A percentile compares a stretch with the other conserved stretches of the same genome.
Evolutionary conservation across 2,113 vertebrate genomes (phyloP).

Genomic region (Pelodiscus sinensis): DNA sequence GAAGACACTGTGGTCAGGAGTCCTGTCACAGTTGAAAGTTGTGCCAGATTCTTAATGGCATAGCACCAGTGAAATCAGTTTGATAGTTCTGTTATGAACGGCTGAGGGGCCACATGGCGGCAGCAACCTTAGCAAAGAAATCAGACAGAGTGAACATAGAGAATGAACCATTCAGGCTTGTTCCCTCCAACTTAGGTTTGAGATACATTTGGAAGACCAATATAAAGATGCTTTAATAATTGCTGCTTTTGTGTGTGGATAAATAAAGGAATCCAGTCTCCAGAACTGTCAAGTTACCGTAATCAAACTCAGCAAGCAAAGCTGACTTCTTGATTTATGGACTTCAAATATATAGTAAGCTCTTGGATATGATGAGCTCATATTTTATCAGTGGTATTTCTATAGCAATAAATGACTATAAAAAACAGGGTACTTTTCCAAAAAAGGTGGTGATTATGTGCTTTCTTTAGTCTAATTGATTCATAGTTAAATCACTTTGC

Average conservation of each 20-base stretch:
- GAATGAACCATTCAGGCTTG: background rate
- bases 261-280: conserved; percentile 6
- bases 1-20: background rate
- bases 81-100: background rate
- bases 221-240: background rate
- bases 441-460: background rate
- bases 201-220: background rate
- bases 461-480: background rate
- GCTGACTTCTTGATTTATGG: background rate
- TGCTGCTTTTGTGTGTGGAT: background rate
- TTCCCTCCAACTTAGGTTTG: background rate
- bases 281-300: background rate
- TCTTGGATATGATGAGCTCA: background rate
- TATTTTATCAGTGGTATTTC: background rate
- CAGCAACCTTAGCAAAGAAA: background rate
- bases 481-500: background rate
- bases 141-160: background rate
- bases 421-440: background rate
- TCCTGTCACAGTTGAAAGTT: background rate
- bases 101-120: background rate
- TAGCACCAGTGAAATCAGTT: background rate
- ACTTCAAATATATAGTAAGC: background rate
- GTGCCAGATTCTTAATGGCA: background rate
- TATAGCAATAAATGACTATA: background rate
- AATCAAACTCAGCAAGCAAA: background rate